Evolutionary conservation across 2,113 vertebrate species (phyloP), one percentile per base, ranked within the genome.

Genomic region (Platichthys flesus): DNA sequence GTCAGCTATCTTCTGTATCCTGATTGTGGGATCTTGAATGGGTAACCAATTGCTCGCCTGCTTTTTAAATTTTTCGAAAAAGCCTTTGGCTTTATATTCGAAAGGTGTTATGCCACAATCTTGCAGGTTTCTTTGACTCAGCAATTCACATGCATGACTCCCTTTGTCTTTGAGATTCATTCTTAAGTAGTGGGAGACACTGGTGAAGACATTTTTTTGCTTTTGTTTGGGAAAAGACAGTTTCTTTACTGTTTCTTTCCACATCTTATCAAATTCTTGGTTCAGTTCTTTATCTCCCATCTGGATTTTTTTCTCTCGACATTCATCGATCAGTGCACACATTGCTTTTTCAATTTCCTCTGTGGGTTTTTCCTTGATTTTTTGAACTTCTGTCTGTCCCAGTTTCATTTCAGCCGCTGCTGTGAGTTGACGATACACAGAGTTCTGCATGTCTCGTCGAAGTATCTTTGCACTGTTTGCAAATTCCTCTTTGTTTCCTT

Each of bases 401-500:
- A 37, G 5, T 63, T 55, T 89, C 20, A 58, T 90, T 0, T 40
- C 78, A 24, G 81, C 55, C 37, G 78, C 52, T 65, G 35, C 58
- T 28, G 55, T 76, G 16, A 92, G 80, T 1, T 89, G 85, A 40
- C 4, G 65, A 0, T 0, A 0, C 1, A 62, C 59, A 31, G 74
- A 86, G 18, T 0, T 83, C 23, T 89, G 35, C 0, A 67, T 82
- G 82, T 89, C 78, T 55, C 0, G 14, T 24, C 66, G 15, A 59
- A 93, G 85, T 55, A n/a, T 45, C 10, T 84, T 89, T 49, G 51
- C 62, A 24, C 83, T 89, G 68, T 42, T 91, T 9, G 10, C 8
- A 35, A 93, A 93, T 0, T 87, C 82, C 40, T 83, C 77, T 78
- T 49, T 89, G 74, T 89, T 83, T 67, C 60, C 45, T 80, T 91